Evolutionary conservation across 2,888 invertebrate genomes (phyloP).

Genomic region (Mythimna lalbum): DNA sequence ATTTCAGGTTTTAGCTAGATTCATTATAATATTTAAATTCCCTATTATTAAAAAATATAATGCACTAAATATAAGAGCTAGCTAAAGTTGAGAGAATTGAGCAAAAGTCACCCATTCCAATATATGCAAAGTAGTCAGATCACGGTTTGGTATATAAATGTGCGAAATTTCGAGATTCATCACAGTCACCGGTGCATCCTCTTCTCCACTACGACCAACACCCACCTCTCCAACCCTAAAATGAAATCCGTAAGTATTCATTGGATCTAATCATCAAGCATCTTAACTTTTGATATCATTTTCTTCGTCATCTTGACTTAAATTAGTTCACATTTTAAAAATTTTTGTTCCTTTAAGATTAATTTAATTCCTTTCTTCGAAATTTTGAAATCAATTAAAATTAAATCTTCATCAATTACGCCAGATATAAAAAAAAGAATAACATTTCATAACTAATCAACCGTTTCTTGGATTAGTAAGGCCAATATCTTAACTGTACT

Average conservation of each 20-base stretch:
- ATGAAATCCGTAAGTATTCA: slow-evolving; percentile 82
- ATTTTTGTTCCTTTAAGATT: not conserved
- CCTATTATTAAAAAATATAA: slow-evolving; percentile 35
- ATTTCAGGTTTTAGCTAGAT: slow-evolving; percentile 32
- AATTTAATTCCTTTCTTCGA: not conserved
- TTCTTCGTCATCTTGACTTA: not conserved
- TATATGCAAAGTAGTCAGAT: slow-evolving; percentile 73
- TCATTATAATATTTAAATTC: slow-evolving; percentile 56
- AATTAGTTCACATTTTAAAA: not conserved
- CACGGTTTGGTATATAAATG: slow-evolving; percentile 75
- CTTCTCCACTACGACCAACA: slow-evolving; percentile 56
- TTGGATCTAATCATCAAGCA: slow-evolving; percentile 10
- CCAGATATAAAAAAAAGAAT: not conserved
- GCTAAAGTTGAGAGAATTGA: slow-evolving; percentile 42
- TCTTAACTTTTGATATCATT: not conserved
- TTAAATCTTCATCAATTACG: too few species aligned
- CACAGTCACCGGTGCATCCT: slow-evolving; percentile 75
- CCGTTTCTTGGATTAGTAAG: not conserved
- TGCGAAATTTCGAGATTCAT: slow-evolving; percentile 62
- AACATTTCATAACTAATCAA: not conserved
- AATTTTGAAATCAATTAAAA: not conserved
- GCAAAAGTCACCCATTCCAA: slow-evolving; percentile 63
- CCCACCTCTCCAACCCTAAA: slow-evolving; percentile 67
- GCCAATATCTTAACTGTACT: slow-evolving; percentile 5
- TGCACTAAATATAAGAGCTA: slow-evolving; percentile 30